phyloP scores from a whole-genome alignment of 92 coral and sea anemone species.

The Heteractis magnifica region DNA sequence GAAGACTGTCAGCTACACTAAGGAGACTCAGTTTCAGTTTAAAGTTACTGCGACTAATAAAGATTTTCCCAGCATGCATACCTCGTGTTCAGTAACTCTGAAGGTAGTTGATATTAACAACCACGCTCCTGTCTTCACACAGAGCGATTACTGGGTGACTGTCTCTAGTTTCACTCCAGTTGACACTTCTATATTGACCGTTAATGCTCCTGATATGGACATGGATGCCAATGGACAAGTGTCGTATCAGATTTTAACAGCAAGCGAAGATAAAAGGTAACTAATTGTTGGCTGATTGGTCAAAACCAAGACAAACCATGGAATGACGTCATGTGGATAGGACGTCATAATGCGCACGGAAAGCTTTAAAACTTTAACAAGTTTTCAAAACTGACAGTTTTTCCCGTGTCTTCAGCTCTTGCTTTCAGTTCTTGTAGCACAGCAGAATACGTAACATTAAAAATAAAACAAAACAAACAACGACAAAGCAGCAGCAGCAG shows the following conservation, averaged over 20 bases:
- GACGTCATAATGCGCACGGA: no score
- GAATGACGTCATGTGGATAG: no score
- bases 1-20: slow-evolving; percentile 20
- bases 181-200: slow-evolving; percentile 56
- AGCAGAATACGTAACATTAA: no score
- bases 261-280: slow-evolving; percentile 2
- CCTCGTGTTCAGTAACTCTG: slow-evolving; percentile 35
- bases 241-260: slow-evolving; percentile 23
- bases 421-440: no score
- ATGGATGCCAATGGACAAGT: slow-evolving; percentile 40
- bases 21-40: slow-evolving; percentile 40
- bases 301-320: no score
- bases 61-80: slow-evolving; percentile 35
- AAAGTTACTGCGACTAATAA: slow-evolving; percentile 48
- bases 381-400: no score
- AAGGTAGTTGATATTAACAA: slow-evolving; percentile 60
- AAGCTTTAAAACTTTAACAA: no score
- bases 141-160: slow-evolving; percentile 71
- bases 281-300: no score
- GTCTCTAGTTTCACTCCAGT: slow-evolving; percentile 39
- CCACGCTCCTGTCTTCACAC: slow-evolving; percentile 65
- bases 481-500: no score
- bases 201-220: slow-evolving; percentile 65
- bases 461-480: no score
- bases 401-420: no score